Evolutionary conservation across 2,113 vertebrate species (phyloP).

Genomic region (Pseudois nayaur): DNA sequence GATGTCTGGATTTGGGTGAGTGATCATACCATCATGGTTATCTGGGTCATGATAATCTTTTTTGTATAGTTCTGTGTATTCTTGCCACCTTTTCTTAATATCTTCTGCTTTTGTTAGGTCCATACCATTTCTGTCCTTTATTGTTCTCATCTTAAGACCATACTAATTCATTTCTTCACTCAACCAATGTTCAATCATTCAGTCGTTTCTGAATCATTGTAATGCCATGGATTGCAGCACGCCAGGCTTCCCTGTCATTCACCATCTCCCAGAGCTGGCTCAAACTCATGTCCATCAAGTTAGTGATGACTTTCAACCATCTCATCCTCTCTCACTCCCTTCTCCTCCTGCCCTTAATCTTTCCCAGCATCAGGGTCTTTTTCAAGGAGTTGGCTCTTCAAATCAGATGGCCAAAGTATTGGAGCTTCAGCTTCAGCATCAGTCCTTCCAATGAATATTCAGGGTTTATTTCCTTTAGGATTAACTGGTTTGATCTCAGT

Average conservation of each 20-base stretch:
- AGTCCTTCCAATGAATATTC: neutral
- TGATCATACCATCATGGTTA: neutral
- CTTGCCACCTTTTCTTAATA: neutral
- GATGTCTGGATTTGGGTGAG: neutral
- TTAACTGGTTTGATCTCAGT: neutral
- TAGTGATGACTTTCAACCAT: neutral
- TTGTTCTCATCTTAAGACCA: neutral
- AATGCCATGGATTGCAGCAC: neutral
- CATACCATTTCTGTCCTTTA: neutral
- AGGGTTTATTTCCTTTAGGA: neutral
- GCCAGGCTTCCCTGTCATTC: neutral
- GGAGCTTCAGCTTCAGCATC: neutral
- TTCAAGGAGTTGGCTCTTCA: neutral
- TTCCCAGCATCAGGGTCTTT: neutral
- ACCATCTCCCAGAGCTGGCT: neutral
- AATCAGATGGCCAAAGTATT: neutral
- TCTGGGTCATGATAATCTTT: neutral
- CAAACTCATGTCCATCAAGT: neutral
- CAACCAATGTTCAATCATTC: neutral
- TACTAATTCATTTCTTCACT: neutral
- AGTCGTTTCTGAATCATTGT: accelerated
- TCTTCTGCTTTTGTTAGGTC: neutral
- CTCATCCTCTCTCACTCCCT: neutral
- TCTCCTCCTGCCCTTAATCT: neutral
- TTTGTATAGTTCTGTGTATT: neutral